Conservation (phyloP, 2,113 vertebrate species). For the Cheilinus undulatus region DNA sequence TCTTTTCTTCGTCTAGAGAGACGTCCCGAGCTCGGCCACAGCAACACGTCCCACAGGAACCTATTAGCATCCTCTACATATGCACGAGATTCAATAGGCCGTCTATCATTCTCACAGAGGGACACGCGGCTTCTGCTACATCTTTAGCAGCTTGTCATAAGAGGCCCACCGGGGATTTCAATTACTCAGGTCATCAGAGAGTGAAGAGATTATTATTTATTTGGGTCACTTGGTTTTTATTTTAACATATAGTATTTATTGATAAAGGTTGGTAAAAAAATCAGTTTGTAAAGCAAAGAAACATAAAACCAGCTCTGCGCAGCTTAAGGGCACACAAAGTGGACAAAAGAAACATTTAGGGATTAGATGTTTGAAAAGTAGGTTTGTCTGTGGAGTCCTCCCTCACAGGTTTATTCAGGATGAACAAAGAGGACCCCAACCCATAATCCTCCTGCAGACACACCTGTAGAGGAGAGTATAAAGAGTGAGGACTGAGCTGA, state of each 20-base stretch:
- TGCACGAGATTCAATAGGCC: slow-evolving; percentile 72
- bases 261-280: slow-evolving; percentile 16
- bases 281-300: slow-evolving; percentile 13
- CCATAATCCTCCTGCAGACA: slow-evolving; percentile 56
- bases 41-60: slow-evolving; percentile 75
- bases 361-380: slow-evolving; percentile 37
- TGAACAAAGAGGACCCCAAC: slow-evolving; percentile 17
- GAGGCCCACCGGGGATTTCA: slow-evolving; percentile 61
- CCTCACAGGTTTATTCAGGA: slow-evolving; percentile 46
- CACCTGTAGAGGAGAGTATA: slow-evolving; percentile 60
- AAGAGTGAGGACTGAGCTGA: slow-evolving; percentile 39
- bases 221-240: slow-evolving; percentile 57
- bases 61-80: slow-evolving; percentile 78
- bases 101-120: slow-evolving; percentile 76
- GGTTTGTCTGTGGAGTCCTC: slow-evolving; percentile 39
- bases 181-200: slow-evolving; percentile 64
- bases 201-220: slow-evolving; percentile 46
- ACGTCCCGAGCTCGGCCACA: slow-evolving; percentile 36
- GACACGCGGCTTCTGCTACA: slow-evolving; percentile 59
- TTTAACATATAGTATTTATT: slow-evolving; percentile 28
- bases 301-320: slow-evolving; percentile 9
- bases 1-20: slow-evolving; percentile 46
- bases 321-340: not conserved
- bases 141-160: slow-evolving; percentile 72
- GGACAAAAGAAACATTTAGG: not conserved